phyloP scores from a whole-genome alignment of 2,113 vertebrate genomes.

The Puffinus mauretanicus region DNA sequence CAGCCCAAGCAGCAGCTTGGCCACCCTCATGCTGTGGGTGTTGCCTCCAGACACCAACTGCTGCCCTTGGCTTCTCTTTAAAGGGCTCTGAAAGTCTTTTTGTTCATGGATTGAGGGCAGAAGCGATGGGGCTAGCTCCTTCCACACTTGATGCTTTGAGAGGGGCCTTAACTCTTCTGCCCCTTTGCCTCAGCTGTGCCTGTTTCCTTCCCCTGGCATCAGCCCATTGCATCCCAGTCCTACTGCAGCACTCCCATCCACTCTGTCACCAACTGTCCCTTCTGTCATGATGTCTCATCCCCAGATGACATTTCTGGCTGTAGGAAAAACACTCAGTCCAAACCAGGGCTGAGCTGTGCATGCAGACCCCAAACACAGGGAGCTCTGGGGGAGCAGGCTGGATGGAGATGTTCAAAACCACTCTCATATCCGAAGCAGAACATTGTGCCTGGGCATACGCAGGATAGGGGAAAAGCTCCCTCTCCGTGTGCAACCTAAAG shows the following conservation, averaged over 20 bases:
- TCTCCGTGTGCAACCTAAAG: too few relatives aligned
- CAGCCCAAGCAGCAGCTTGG: not conserved
- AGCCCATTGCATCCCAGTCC: not conserved
- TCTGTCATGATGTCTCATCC: not conserved
- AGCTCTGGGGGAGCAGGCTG: not conserved
- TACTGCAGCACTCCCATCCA: not conserved
- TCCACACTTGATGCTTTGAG: not conserved
- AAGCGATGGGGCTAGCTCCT: accelerated
- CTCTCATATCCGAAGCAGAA: not conserved
- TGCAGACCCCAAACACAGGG: not conserved
- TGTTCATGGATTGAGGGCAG: not conserved
- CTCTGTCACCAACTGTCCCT: not conserved
- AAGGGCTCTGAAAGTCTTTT: not conserved
- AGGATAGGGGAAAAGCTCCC: not conserved
- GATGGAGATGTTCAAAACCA: not conserved
- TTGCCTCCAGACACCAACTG: not conserved
- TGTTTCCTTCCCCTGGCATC: not conserved
- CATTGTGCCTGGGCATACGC: accelerated
- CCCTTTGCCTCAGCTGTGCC: not conserved
- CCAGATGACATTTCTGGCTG: not conserved
- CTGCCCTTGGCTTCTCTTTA: not conserved
- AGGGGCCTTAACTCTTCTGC: not conserved
- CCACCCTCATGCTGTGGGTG: not conserved
- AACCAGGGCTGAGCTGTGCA: not conserved
- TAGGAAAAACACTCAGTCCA: not conserved